Evolutionary conservation across 2,113 vertebrate species (phyloP), one percentile per base, ranked within the genome.

Genomic region (Siphamia tubifer): DNA sequence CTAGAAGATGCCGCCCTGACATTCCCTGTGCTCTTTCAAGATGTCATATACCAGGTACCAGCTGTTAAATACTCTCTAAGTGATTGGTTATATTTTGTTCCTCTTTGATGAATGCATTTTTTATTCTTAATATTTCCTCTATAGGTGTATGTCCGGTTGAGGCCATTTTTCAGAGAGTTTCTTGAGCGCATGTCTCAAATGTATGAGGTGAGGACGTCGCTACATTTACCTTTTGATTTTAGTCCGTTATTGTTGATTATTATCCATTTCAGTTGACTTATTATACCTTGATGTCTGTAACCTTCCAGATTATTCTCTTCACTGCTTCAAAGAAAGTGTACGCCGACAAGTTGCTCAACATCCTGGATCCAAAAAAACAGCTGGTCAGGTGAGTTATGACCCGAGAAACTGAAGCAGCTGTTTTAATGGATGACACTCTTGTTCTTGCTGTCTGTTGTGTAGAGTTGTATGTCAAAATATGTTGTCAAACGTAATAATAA

Each of bases 271-370:
- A 4, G 10, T 27, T 44, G 2, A 49, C 16, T 7, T 16, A 9
- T 48, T 8, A 44, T 9, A 34, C 5, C 28, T 63, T 53, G 35
- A 23, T 35, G 16, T 5, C n/a, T 7, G 57, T 55, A 4, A 49
- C 40, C 48, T 74, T 68, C 67, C 58, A 99, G 98, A 99, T 99
- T 84, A 99, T 99, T 86, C 96, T 99, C 90, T 99, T 99, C 90
- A 99, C 98, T 83, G 98, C 98, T 90, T 99, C 98, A 89, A 99
- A 98, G 94, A 99, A 99, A 88, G 98, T 99, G 60, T 99, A 99
- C 78, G 98, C 98, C 58, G 96, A 99, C 93, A 99, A 99, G 91
- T 87, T 99, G 85, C 90, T 99, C 88, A 99, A 99, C 93, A 99
- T 99, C 88, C 91, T 99, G 92, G 98, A 99, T 86, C 96, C 98